These are phyloP conservation scores for Rhinoderma darwinii DNA, from an alignment of 2,113 vertebrate species.

Conservation along the genomic window DNA sequence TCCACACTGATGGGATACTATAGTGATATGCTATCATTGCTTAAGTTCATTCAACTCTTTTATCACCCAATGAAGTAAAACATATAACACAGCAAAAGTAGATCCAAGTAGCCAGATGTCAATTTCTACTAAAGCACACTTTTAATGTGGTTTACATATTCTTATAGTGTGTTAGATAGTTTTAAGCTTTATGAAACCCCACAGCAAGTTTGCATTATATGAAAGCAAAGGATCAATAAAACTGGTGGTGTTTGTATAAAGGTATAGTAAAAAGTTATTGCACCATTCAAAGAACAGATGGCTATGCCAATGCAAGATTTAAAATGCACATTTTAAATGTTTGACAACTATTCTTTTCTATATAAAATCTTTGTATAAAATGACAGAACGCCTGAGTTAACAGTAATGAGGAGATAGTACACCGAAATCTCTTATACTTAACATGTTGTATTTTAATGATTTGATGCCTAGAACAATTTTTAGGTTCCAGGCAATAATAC, in stretches of 20 bases:
- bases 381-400: conserved; percentile 11
- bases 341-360: background rate
- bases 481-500: background rate
- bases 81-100: background rate
- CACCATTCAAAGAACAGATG: background rate
- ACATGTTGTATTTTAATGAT: background rate
- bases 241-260: background rate
- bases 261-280: conserved; percentile 3
- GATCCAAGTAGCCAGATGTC: background rate
- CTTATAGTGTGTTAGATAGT: background rate
- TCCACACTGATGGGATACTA: too few species aligned
- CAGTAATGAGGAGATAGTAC: conserved; percentile 30
- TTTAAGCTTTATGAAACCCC: background rate
- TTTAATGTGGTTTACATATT: background rate
- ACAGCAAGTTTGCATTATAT: background rate
- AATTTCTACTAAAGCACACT: background rate
- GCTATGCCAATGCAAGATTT: background rate
- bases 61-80: background rate
- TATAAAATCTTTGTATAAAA: background rate
- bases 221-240: background rate
- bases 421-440: background rate
- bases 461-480: background rate
- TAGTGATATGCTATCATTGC: too few species aligned
- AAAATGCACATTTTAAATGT: conserved; percentile 5
- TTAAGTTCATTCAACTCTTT: too few species aligned